Evolutionary conservation across 2,888 invertebrate genomes (phyloP).

Genomic region (Cryptophagus acutangulus): DNA sequence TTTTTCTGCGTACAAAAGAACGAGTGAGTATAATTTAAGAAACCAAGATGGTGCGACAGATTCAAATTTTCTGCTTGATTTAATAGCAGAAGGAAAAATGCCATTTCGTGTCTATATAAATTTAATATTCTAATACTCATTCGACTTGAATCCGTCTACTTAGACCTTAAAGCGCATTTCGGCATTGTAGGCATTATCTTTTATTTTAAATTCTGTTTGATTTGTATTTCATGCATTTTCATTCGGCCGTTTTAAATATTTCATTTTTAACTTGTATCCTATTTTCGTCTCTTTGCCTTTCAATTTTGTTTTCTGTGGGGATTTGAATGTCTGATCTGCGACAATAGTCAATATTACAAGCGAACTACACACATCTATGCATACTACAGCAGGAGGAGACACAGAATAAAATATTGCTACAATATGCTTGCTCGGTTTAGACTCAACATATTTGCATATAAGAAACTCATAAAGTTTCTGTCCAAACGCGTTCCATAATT

Average conservation of each 20-base stretch:
- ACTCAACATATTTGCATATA: too few species aligned
- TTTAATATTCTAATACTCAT: not conserved
- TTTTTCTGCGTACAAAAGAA: conserved; percentile 8
- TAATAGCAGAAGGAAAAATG: conserved; percentile 4
- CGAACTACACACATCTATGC: conserved; percentile 19
- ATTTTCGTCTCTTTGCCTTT: conserved; percentile 21
- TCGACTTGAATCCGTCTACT: too few species aligned
- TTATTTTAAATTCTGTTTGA: conserved; percentile 1
- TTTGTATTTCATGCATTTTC: conserved; percentile 5
- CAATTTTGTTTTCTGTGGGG: conserved; percentile 19
- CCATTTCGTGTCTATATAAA: conserved; percentile 3
- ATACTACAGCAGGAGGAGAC: not conserved
- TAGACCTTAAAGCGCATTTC: too few species aligned
- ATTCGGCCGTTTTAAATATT: conserved; percentile 6
- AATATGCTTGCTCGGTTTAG: too few species aligned
- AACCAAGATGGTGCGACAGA: not conserved
- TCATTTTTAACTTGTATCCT: conserved; percentile 13
- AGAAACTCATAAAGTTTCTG: too few species aligned
- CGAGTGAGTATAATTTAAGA: not conserved
- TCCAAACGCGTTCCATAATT: too few species aligned
- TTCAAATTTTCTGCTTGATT: conserved; percentile 7
- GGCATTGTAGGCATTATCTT: too few species aligned
- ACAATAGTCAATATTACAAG: conserved; percentile 25
- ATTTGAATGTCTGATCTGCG: conserved; percentile 23
- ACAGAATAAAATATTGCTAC: conserved; percentile 15